Percentiles rank a stretch among this genome's conserved stretches.
Evolutionary conservation across 2,797 vertebrate genomes (phyloP).

Genomic region (Acomys russatus): DNA sequence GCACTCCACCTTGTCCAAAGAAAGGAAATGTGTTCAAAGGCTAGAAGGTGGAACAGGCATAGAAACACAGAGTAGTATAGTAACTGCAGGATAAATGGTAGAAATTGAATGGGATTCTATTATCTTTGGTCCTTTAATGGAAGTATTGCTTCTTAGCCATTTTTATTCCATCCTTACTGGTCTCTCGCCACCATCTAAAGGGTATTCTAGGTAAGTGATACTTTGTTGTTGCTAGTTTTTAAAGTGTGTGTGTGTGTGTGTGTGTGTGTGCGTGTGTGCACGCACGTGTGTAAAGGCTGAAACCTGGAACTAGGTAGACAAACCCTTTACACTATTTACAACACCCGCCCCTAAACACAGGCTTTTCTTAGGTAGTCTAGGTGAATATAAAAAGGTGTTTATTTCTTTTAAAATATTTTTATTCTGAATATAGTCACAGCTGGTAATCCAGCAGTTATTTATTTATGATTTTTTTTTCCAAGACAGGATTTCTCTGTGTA

Average conservation of each 20-base stretch:
- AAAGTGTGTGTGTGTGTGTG: background rate
- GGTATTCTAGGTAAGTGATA: background rate
- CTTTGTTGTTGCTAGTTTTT: background rate
- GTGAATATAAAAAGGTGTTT: conserved; percentile 51
- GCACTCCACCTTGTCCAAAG: background rate
- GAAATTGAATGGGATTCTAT: background rate
- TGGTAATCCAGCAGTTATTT: conserved; percentile 51
- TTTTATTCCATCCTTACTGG: conserved; percentile 1
- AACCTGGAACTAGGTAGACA: background rate
- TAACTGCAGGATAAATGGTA: background rate
- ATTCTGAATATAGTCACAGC: background rate
- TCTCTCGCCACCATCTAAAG: conserved; percentile 35
- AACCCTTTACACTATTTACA: background rate
- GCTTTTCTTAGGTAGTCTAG: background rate
- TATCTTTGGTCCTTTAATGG: conserved; percentile 22
- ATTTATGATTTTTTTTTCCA: too few species aligned
- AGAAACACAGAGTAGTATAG: background rate
- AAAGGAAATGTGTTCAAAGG: conserved; percentile 11
- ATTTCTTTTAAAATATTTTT: conserved; percentile 46
- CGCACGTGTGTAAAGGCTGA: background rate
- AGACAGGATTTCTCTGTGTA: too few species aligned
- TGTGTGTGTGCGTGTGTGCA: background rate
- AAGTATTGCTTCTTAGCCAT: background rate
- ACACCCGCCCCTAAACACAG: background rate
- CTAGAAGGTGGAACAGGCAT: background rate